These are phyloP conservation scores for Pachydiplax longipennis DNA, from an alignment of 2,888 invertebrate species.

Conservation along the genomic window DNA sequence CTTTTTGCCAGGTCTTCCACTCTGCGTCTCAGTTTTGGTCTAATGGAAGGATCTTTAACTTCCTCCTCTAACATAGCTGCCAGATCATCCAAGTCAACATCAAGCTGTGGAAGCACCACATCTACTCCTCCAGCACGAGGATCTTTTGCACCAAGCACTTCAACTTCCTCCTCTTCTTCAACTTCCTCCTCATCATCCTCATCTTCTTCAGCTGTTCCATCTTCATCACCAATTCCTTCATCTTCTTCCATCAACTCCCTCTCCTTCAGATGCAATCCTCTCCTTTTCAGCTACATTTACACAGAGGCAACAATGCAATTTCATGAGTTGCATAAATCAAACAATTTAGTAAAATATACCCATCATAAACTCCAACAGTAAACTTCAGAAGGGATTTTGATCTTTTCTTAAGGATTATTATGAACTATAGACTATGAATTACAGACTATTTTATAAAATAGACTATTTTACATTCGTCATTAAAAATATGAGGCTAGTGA, in stretches of 20 bases:
- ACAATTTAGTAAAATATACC: no score
- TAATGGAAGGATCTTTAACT: not conserved
- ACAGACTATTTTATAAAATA: no score
- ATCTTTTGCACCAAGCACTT: slow-evolving; percentile 63
- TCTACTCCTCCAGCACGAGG: slow-evolving; percentile 83
- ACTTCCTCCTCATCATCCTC: slow-evolving; percentile 51
- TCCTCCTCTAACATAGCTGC: slow-evolving; percentile 63
- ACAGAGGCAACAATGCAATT: slow-evolving; percentile 55
- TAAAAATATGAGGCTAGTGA: no score
- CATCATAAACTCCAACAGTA: no score
- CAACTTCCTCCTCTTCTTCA: slow-evolving; percentile 50
- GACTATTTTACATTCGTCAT: no score
- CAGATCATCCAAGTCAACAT: slow-evolving; percentile 68
- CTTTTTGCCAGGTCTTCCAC: slow-evolving; percentile 6
- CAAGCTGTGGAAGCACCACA: slow-evolving; percentile 73
- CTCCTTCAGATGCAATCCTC: slow-evolving; percentile 70
- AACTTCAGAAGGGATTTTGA: no score
- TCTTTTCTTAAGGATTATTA: no score
- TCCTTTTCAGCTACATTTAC: slow-evolving; percentile 75
- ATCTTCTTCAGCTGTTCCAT: slow-evolving; percentile 47
- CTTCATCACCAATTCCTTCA: slow-evolving; percentile 49
- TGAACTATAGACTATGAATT: no score
- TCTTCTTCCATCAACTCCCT: slow-evolving; percentile 55
- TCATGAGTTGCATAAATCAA: not conserved
- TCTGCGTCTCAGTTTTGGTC: slow-evolving; percentile 6